Evolutionary conservation across 2,113 vertebrate genomes (phyloP), one percentile per base, ranked within the genome.

Genomic region (Cyphomyrus discorhynchus): DNA sequence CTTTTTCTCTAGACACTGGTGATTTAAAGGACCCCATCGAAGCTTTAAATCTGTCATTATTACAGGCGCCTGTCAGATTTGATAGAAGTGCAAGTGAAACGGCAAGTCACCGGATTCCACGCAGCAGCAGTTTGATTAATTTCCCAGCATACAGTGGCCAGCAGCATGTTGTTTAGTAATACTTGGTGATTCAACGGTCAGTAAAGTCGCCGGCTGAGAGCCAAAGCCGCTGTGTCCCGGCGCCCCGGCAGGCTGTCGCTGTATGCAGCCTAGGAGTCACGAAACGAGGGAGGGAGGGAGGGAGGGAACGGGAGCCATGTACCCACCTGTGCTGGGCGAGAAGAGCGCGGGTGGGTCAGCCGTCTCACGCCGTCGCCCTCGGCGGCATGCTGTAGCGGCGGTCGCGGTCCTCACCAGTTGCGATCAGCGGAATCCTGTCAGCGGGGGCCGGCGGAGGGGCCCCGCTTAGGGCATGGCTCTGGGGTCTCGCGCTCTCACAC

Each of bases 381-480:
- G 62, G 24, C 11, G 21, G 83, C 52, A 31, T 70, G 35, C 74
- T 80, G 74, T 42, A 15, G 17, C 53, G 1, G n/a, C 17, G 11
- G 56, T 15, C 3, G 21, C 56, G 53, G 89, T 66, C 86, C 85
- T 87, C 89, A n/a, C 45, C 31, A 53, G 49, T 35, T 47, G 52
- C 21, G 39, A 80, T n/a, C 46, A n/a, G 50, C 21, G 7, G 39
- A 53, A 88, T 90, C 87, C 90, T n/a, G 88, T 88, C 88, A 21
- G 66, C 46, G 39, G 24, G 74, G 88, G 56, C 83, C 90, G 88
- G 89, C 90, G 89, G 92, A 87, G 66, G 91, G 91, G 89, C 92
- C 92, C 90, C 56, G 91, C 85, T 92, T 92, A 91, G 90, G 89
- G 90, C 95, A 96, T 94, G 93, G 91, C 94, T 94, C 91, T 94